A percentile compares a stretch with the other conserved stretches of the same genome.
Evolutionary conservation across 1,140 invertebrate genomes (phyloP).

Genomic region (Artemia franciscana): DNA sequence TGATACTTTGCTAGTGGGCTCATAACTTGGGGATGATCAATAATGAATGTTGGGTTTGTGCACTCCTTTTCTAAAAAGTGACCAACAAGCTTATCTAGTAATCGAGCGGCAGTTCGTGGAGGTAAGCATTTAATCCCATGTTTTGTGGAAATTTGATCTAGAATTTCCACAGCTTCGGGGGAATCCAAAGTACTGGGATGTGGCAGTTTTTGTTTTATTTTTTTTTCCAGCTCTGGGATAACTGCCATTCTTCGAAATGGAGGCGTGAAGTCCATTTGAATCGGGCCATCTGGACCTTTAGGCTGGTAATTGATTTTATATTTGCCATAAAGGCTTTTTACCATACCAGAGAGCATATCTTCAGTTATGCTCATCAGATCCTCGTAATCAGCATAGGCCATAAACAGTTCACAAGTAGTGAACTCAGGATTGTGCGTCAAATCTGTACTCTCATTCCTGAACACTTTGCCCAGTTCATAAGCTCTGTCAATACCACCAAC

Average conservation of each 20-base stretch:
- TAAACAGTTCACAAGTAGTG: too few relatives aligned
- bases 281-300: not conserved
- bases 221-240: not conserved
- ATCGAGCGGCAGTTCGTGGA: too few relatives aligned
- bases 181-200: not conserved
- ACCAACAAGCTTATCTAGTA: too few relatives aligned
- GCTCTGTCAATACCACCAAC: slow-evolving; percentile 4
- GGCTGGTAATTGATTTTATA: not conserved
- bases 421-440: too few relatives aligned
- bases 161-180: slow-evolving; percentile 6
- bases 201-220: not conserved
- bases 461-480: not conserved
- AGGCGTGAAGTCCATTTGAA: not conserved
- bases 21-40: too few relatives aligned
- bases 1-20: too few relatives aligned
- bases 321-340: not conserved
- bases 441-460: slow-evolving; percentile 1
- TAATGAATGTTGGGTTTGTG: too few relatives aligned
- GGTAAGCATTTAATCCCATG: not conserved
- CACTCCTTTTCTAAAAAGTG: too few relatives aligned
- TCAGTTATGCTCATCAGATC: too few relatives aligned
- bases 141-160: slow-evolving; percentile 5
- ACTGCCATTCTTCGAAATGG: not conserved
- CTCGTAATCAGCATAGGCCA: too few relatives aligned
- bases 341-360: too few relatives aligned